Conservation (phyloP, 2,113 vertebrate genomes). For the Copsychus sechellarum region DNA sequence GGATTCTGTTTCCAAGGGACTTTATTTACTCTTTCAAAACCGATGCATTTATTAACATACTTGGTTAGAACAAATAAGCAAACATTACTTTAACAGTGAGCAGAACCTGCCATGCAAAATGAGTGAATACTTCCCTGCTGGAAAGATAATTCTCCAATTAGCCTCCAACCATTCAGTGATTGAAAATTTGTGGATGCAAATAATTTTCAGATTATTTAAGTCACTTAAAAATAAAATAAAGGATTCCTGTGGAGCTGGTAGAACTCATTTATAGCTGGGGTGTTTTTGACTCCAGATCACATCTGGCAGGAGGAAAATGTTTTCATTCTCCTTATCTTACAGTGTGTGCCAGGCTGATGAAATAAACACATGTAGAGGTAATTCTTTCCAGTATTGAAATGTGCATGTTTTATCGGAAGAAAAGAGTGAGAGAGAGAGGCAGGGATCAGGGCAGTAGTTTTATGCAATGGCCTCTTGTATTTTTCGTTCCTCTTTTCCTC, state of each 20-base stretch:
- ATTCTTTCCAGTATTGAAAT: neutral
- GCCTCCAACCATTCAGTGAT: slow-evolving; percentile 1
- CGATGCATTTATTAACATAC: neutral
- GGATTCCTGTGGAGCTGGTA: neutral
- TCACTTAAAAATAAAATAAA: slow-evolving; percentile 31
- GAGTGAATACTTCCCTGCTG: slow-evolving; percentile 20
- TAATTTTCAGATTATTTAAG: slow-evolving; percentile 38
- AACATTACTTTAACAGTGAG: neutral
- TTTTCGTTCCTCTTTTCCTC: neutral
- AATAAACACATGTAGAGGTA: neutral
- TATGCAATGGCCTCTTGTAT: rapidly evolving
- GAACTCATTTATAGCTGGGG: neutral
- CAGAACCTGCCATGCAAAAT: slow-evolving; percentile 4
- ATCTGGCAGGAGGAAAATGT: neutral
- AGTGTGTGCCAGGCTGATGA: neutral
- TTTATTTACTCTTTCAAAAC: neutral
- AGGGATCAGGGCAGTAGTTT: neutral
- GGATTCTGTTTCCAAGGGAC: neutral
- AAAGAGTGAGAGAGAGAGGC: neutral
- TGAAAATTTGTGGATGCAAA: slow-evolving; percentile 21
- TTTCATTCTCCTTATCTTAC: neutral
- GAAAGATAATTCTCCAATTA: slow-evolving; percentile 46
- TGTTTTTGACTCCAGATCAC: neutral
- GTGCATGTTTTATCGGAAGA: neutral
- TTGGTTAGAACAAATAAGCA: neutral